Evolutionary conservation across 1,140 invertebrate species (phyloP).

Genomic region (Sycobia sp.): DNA sequence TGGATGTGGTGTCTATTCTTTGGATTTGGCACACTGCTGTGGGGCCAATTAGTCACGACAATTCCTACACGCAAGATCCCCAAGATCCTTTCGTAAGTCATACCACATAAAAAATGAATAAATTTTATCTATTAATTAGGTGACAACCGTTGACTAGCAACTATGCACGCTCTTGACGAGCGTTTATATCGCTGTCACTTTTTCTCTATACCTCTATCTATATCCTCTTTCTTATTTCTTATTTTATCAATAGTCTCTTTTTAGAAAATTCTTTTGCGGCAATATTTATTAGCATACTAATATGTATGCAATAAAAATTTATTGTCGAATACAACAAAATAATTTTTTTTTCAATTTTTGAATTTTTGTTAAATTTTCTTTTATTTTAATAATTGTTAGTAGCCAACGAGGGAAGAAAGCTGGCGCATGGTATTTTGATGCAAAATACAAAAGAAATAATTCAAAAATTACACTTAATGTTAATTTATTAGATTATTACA

Average conservation of each 20-base stretch:
- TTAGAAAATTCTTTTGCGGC: slow-evolving; percentile 1
- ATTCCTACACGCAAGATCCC: slow-evolving; percentile 95
- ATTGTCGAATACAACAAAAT: slow-evolving; percentile 8
- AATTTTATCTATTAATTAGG: slow-evolving; percentile 23
- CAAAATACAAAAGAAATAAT: slow-evolving; percentile 24
- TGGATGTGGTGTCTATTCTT: slow-evolving; percentile 99
- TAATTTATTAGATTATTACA: slow-evolving; percentile 12
- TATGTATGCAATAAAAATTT: background rate
- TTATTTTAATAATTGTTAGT: slow-evolving; percentile 21
- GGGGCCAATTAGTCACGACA: slow-evolving; percentile 96
- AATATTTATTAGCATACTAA: background rate
- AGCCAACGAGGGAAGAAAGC: slow-evolving; percentile 31
- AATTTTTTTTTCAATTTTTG: background rate
- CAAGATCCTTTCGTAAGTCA: slow-evolving; percentile 88
- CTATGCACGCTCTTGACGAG: slow-evolving; percentile 9
- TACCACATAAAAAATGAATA: slow-evolving; percentile 27
- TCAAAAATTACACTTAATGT: slow-evolving; percentile 16
- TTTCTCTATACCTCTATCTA: slow-evolving; percentile 23
- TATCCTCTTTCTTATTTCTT: slow-evolving; percentile 22
- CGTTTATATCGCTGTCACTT: slow-evolving; percentile 20
- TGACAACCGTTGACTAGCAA: slow-evolving; percentile 9
- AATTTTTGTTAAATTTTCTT: slow-evolving; percentile 17
- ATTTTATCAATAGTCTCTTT: slow-evolving; percentile 28
- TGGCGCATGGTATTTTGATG: slow-evolving; percentile 23
- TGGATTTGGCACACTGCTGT: slow-evolving; percentile 92